These are phyloP conservation scores for Drosophila setifemur DNA, from an alignment of 1,140 invertebrate species.

Conservation along the genomic window DNA sequence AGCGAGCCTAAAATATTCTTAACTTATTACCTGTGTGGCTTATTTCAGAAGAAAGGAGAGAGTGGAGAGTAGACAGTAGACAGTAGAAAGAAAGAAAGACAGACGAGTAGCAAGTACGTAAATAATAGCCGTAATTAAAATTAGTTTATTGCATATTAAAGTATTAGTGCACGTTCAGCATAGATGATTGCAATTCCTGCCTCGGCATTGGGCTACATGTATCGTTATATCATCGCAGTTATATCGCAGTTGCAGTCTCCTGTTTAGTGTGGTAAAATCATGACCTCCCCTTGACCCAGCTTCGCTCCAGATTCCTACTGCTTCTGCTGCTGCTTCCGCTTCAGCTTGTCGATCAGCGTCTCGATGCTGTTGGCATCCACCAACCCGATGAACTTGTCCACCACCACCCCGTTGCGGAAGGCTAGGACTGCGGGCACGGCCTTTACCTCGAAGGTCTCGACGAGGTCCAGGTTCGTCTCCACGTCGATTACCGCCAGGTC, in stretches of 20 bases:
- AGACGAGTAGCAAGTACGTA: not conserved
- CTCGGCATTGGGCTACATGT: slow-evolving; percentile 1
- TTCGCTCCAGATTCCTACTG: slow-evolving; percentile 17
- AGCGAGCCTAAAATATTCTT: slow-evolving; percentile 17
- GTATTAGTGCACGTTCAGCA: slow-evolving; percentile 12
- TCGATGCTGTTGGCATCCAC: slow-evolving; percentile 93
- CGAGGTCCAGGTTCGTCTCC: slow-evolving; percentile 91
- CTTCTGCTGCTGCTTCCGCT: slow-evolving; percentile 64
- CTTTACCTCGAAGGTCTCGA: slow-evolving; percentile 92
- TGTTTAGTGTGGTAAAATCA: slow-evolving; percentile 23
- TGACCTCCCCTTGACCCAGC: not conserved
- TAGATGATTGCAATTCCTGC: slow-evolving; percentile 3
- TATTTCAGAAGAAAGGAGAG: no score
- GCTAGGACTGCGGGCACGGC: slow-evolving; percentile 96
- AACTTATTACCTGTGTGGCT: no score
- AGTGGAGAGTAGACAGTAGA: no score
- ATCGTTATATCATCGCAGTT: no score
- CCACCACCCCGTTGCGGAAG: slow-evolving; percentile 92
- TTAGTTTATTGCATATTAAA: slow-evolving; percentile 37
- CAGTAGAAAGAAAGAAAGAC: no score
- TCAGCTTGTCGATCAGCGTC: slow-evolving; percentile 90
- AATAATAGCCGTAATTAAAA: slow-evolving; percentile 19
- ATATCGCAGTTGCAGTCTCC: slow-evolving; percentile 27
- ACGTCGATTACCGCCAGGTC: slow-evolving; percentile 96
- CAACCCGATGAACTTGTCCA: slow-evolving; percentile 96